Conservation (phyloP, 2,797 vertebrate species). For the Neosilurus hyrtlii region DNA sequence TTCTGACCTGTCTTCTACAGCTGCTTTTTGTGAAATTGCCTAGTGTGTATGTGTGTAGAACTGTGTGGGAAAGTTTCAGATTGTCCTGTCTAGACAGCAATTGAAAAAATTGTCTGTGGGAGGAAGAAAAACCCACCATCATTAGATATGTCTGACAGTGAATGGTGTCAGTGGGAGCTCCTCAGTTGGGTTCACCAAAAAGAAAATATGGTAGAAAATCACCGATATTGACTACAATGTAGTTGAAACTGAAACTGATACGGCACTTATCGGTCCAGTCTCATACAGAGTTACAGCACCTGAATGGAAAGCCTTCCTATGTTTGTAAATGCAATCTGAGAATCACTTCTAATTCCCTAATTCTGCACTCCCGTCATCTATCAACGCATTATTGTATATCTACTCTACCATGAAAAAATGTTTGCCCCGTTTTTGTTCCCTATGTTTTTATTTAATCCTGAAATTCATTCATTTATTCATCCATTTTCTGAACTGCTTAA, state of each 20-base stretch:
- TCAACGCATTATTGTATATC: neutral
- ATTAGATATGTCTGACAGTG: conserved; percentile 64
- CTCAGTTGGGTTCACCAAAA: conserved; percentile 33
- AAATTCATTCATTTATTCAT: too few relatives aligned
- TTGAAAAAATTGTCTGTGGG: conserved; percentile 56
- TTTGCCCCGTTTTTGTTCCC: too few relatives aligned
- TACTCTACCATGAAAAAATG: too few relatives aligned
- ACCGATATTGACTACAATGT: conserved; percentile 34
- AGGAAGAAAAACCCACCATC: conserved; percentile 58
- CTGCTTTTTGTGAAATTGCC: neutral
- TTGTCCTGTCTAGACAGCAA: conserved; percentile 53
- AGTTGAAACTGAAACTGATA: conserved; percentile 34
- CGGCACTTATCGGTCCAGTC: conserved; percentile 20
- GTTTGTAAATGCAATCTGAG: neutral
- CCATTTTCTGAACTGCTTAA: too few relatives aligned
- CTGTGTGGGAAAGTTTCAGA: conserved; percentile 44
- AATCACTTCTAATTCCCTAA: too few relatives aligned
- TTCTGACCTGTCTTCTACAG: conserved; percentile 36
- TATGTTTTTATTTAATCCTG: too few relatives aligned
- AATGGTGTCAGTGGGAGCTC: conserved; percentile 41
- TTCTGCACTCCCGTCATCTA: neutral
- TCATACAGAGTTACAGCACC: conserved; percentile 5
- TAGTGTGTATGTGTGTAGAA: conserved; percentile 47
- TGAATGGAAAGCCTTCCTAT: neutral
- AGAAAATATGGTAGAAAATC: conserved; percentile 12